Evolutionary conservation across 2,888 invertebrate genomes (phyloP).

Genomic region (Tanytarsus gracilentus): DNA sequence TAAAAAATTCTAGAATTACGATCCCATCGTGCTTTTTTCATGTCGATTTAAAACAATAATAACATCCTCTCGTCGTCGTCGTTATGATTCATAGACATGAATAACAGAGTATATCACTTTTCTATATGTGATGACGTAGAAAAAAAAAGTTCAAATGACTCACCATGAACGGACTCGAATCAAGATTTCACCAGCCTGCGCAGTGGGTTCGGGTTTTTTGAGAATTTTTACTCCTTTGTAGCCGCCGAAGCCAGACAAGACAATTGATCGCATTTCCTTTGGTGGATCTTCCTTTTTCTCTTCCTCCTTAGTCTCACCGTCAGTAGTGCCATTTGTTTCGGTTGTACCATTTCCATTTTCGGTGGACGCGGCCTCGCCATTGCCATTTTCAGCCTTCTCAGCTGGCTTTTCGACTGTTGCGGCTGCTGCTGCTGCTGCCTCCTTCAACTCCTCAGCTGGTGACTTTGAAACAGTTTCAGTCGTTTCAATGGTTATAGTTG

Average conservation of each 20-base stretch:
- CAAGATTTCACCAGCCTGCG: slow-evolving; percentile 65
- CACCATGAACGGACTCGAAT: slow-evolving; percentile 80
- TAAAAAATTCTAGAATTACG: too few relatives aligned
- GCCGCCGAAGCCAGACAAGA: slow-evolving; percentile 77
- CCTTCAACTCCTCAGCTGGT: too few relatives aligned
- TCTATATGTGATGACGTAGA: neutral
- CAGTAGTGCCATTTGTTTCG: slow-evolving; percentile 29
- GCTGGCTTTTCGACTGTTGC: slow-evolving; percentile 33
- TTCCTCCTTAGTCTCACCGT: slow-evolving; percentile 46
- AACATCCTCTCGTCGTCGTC: too few relatives aligned
- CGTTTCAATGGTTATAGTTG: too few relatives aligned
- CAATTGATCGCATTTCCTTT: slow-evolving; percentile 78
- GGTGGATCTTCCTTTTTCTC: slow-evolving; percentile 54
- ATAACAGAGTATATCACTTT: too few relatives aligned
- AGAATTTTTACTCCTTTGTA: slow-evolving; percentile 75
- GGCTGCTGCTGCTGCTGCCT: slow-evolving; percentile 11
- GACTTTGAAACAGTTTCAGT: too few relatives aligned
- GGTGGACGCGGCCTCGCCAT: slow-evolving; percentile 38
- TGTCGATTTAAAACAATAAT: too few relatives aligned
- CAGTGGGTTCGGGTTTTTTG: slow-evolving; percentile 66
- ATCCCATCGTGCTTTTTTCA: too few relatives aligned
- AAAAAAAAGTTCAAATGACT: slow-evolving; percentile 43
- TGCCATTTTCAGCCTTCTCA: slow-evolving; percentile 39
- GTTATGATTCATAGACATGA: neutral
- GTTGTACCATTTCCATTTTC: slow-evolving; percentile 2